A percentile compares a stretch with the other conserved stretches of the same genome.
phyloP scores from a whole-genome alignment of 2,797 vertebrate genomes.

The Hemibagrus guttatus region DNA sequence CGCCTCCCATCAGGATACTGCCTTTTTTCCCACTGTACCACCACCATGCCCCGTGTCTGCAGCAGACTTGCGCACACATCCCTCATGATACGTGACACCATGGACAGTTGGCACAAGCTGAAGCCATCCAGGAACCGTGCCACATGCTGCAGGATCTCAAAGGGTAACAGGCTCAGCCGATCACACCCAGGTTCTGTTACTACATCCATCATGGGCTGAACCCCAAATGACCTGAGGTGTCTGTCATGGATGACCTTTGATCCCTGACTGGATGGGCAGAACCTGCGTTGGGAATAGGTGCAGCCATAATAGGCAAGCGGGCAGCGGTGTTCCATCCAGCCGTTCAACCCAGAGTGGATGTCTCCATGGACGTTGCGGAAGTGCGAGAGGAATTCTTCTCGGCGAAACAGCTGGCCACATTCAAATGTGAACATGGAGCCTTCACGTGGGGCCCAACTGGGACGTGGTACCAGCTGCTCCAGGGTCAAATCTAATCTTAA shows the following conservation, averaged over 20 bases:
- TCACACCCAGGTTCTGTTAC: slow-evolving; percentile 77
- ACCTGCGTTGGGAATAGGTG: slow-evolving; percentile 92
- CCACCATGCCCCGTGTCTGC: slow-evolving; percentile 93
- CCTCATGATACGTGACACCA: slow-evolving; percentile 93
- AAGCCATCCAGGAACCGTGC: slow-evolving; percentile 94
- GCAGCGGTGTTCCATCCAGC: slow-evolving; percentile 98
- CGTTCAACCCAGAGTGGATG: slow-evolving; percentile 96
- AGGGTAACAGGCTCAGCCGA: slow-evolving; percentile 88
- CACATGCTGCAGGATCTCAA: slow-evolving; percentile 91
- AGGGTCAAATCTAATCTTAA: slow-evolving; percentile 91
- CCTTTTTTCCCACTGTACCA: slow-evolving; percentile 91
- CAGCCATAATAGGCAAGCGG: slow-evolving; percentile 97
- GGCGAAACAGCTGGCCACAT: slow-evolving; percentile 93
- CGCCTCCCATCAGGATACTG: slow-evolving; percentile 72
- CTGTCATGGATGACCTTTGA: slow-evolving; percentile 90
- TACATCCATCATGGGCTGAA: slow-evolving; percentile 78
- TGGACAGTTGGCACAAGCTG: slow-evolving; percentile 93
- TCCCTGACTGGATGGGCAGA: slow-evolving; percentile 86
- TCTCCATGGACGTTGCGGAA: slow-evolving; percentile 97
- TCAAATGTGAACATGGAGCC: slow-evolving; percentile 97
- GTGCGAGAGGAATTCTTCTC: slow-evolving; percentile 96
- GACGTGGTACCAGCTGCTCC: slow-evolving; percentile 79
- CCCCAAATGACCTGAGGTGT: slow-evolving; percentile 89
- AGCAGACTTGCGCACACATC: slow-evolving; percentile 94
- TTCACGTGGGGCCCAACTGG: slow-evolving; percentile 82